Evolutionary conservation across 1,140 invertebrate species (phyloP).

Genomic region (Drosophila bifasciata): DNA sequence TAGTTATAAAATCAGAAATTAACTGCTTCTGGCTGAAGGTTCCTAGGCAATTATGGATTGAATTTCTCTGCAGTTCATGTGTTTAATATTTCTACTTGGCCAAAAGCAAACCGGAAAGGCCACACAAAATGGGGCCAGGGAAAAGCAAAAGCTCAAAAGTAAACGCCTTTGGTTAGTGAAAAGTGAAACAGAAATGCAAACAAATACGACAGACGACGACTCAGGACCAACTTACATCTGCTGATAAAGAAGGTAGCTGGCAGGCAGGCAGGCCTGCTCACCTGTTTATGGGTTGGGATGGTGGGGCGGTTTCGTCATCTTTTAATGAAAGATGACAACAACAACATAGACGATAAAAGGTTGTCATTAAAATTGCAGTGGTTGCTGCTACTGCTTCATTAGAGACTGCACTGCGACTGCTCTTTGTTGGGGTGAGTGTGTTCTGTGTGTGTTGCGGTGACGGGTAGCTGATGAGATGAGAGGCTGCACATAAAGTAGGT

Average conservation of each 20-base stretch:
- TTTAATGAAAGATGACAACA: constrained; percentile 79
- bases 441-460: background rate
- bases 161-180: constrained; percentile 73
- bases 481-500: constrained; percentile 56
- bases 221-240: constrained; percentile 69
- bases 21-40: too few relatives aligned
- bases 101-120: constrained; percentile 46
- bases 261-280: constrained; percentile 5
- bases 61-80: background rate
- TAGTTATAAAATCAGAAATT: too few relatives aligned
- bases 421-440: constrained; percentile 26
- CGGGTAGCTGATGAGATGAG: background rate
- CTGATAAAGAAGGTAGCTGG: constrained; percentile 71
- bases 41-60: too few relatives aligned
- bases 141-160: constrained; percentile 58
- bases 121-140: constrained; percentile 64
- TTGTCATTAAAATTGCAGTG: constrained; percentile 79
- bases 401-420: constrained; percentile 44
- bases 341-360: constrained; percentile 72
- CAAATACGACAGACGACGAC: constrained; percentile 60
- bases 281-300: too few relatives aligned
- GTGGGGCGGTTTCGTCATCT: constrained; percentile 25
- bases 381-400: constrained; percentile 54
- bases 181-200: constrained; percentile 78
- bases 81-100: constrained; percentile 9